A percentile compares a stretch with the other conserved stretches of the same genome.
Evolutionary conservation across 1,140 invertebrate species (phyloP).

Genomic region (Drosophila guanche): DNA sequence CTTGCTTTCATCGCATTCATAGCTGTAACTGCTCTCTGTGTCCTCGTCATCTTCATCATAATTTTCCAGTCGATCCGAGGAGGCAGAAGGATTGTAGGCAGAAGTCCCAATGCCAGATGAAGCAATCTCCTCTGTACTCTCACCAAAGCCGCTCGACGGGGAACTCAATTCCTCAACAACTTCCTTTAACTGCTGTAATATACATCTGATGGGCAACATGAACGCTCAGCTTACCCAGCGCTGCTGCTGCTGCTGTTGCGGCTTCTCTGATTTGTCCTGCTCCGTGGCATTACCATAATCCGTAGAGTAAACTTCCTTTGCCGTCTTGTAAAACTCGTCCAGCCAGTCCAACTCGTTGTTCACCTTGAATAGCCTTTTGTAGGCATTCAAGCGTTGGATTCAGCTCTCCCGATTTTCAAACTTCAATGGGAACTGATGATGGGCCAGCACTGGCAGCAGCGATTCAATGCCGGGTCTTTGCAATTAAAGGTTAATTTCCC

Average conservation of each 20-base stretch:
- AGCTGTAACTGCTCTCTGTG: background rate
- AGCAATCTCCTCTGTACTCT: conserved; percentile 55
- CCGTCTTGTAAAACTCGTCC: conserved; percentile 13
- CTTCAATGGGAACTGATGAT: conserved; percentile 22
- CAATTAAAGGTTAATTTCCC: background rate
- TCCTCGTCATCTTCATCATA: conserved; percentile 3
- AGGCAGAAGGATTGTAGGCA: conserved; percentile 22
- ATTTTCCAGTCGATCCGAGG: background rate
- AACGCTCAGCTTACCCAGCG: conserved; percentile 37
- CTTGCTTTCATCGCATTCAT: no score
- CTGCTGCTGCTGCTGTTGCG: background rate
- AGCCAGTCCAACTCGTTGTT: conserved; percentile 5
- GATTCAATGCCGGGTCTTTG: background rate
- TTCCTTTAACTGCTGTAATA: conserved; percentile 33
- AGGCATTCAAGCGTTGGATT: background rate
- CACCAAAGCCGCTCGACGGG: conserved; percentile 65
- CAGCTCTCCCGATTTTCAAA: conserved; percentile 27
- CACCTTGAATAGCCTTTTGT: background rate
- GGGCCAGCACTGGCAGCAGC: background rate
- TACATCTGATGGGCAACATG: conserved; percentile 54
- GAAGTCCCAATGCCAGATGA: conserved; percentile 77
- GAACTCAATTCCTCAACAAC: conserved; percentile 4
- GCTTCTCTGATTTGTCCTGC: background rate
- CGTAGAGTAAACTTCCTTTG: conserved; percentile 29
- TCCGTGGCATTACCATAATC: conserved; percentile 1